Conservation (phyloP, 2,797 vertebrate species). For the Garrulus glandarius region DNA sequence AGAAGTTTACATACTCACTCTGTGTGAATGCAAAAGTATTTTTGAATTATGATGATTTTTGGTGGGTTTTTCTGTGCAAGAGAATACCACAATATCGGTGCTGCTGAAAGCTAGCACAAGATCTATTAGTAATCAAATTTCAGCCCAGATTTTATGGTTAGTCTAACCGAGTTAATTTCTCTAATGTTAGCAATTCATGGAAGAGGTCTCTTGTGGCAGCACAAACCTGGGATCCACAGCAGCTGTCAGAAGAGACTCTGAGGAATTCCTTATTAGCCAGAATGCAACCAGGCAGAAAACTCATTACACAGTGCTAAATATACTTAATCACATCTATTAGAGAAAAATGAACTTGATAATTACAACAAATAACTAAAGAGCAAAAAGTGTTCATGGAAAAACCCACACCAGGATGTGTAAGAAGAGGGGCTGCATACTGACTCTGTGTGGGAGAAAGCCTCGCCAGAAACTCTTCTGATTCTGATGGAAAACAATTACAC, state of each 20-base stretch:
- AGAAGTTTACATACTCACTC: neutral
- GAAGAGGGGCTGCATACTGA: neutral
- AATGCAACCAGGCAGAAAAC: conserved; percentile 98
- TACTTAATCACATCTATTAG: conserved; percentile 98
- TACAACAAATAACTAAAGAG: conserved; percentile 84
- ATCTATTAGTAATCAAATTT: conserved; percentile 80
- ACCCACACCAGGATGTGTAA: conserved; percentile 30
- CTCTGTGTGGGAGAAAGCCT: neutral
- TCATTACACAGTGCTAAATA: conserved; percentile 99
- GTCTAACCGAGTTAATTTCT: conserved; percentile 81
- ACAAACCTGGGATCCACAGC: conserved; percentile 77
- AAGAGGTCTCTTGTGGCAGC: conserved; percentile 71
- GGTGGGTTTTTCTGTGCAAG: neutral
- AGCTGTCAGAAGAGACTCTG: conserved; percentile 80
- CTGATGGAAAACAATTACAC: neutral
- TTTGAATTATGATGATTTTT: neutral
- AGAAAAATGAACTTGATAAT: conserved; percentile 85
- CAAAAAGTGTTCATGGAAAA: conserved; percentile 68
- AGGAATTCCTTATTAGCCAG: conserved; percentile 93
- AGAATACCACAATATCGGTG: neutral
- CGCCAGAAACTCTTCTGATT: neutral
- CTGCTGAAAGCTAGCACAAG: conserved; percentile 42
- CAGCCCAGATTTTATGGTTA: conserved; percentile 81
- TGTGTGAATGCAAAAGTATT: neutral
- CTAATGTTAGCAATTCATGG: conserved; percentile 76